Evolutionary conservation across 2,113 vertebrate species (phyloP).

Genomic region (Xenus cinereus): DNA sequence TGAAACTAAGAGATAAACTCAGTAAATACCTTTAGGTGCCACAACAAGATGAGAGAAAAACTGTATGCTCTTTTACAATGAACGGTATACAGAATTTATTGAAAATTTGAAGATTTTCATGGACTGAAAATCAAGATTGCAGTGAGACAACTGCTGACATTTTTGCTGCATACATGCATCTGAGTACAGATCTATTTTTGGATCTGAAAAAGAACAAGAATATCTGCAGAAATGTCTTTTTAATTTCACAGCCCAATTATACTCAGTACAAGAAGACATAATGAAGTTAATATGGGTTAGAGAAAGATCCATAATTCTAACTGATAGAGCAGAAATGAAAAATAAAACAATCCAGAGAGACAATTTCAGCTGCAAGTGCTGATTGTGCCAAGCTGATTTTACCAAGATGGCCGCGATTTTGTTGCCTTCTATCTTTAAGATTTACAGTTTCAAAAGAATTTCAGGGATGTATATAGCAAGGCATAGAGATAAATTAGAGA

Average conservation of each 20-base stretch:
- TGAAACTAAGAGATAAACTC: not conserved
- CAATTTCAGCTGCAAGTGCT: not conserved
- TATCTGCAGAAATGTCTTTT: not conserved
- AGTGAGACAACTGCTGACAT: not conserved
- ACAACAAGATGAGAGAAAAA: not conserved
- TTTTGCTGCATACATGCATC: not conserved
- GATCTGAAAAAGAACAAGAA: not conserved
- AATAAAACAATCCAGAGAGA: not conserved
- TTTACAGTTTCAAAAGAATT: not conserved
- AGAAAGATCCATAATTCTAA: not conserved
- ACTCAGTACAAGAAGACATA: not conserved
- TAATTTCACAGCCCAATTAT: not conserved
- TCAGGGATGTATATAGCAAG: not conserved
- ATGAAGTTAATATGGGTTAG: not conserved
- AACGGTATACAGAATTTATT: not conserved
- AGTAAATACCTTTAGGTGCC: not conserved
- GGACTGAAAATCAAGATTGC: not conserved
- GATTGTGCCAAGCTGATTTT: not conserved
- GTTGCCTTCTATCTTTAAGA: not conserved
- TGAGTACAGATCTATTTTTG: not conserved
- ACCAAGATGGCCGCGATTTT: not conserved
- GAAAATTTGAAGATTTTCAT: not conserved
- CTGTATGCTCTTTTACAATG: not conserved
- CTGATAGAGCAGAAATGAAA: not conserved
- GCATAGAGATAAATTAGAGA: not conserved